phyloP scores from a whole-genome alignment of 2,113 vertebrate genomes.

The Empidonax alnorum region DNA sequence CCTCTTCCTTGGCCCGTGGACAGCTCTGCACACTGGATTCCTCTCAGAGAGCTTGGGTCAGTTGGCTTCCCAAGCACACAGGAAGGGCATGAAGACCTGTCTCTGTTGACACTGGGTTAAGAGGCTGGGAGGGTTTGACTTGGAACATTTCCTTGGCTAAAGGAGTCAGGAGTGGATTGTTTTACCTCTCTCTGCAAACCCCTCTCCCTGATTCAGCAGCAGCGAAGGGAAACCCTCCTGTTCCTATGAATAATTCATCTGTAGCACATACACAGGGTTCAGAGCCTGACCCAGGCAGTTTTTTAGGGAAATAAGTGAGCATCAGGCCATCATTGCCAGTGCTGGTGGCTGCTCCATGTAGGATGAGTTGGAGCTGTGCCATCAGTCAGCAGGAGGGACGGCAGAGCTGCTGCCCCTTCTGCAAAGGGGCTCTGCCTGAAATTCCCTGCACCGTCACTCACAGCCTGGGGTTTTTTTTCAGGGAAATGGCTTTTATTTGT shows the following conservation, averaged over 20 bases:
- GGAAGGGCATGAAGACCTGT: not conserved
- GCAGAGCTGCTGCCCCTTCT: conserved; percentile 20
- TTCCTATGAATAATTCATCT: not conserved
- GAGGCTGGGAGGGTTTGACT: not conserved
- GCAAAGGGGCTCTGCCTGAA: not conserved
- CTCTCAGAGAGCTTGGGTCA: not conserved
- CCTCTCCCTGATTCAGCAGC: not conserved
- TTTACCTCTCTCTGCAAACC: not conserved
- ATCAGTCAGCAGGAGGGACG: not conserved
- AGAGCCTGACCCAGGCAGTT: not conserved
- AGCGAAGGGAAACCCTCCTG: not conserved
- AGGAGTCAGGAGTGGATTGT: not conserved
- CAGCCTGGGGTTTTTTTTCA: not conserved
- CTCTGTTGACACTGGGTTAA: not conserved
- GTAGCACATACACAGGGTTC: fast-evolving
- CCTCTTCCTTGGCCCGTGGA: not conserved
- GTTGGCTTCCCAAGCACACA: not conserved
- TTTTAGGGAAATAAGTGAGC: not conserved
- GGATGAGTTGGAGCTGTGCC: not conserved
- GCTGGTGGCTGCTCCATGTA: not conserved
- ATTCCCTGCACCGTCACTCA: not conserved
- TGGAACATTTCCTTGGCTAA: not conserved
- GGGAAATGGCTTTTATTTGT: conserved; percentile 37
- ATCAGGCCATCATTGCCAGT: not conserved
- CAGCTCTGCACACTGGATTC: not conserved